These are phyloP conservation scores for Panagrolaimus sp. DNA, from an alignment of 1,140 invertebrate species.

Conservation along the genomic window DNA sequence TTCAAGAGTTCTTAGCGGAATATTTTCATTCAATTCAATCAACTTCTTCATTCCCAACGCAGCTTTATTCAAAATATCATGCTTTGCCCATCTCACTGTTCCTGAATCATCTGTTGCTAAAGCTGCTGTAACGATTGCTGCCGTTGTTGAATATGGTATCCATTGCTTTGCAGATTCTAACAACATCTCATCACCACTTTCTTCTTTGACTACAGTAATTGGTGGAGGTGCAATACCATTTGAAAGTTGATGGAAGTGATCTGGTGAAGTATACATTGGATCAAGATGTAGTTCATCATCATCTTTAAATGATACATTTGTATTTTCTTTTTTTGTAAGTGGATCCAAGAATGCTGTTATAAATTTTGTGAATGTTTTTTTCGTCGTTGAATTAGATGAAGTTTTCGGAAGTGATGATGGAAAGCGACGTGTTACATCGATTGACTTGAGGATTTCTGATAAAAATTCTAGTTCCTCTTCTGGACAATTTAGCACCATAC, in stretches of 20 bases:
- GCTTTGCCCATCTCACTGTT: not conserved
- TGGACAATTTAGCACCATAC: constrained; percentile 11
- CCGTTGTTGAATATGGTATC: not conserved
- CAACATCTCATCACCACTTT: not conserved
- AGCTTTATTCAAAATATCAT: not conserved
- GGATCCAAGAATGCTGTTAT: no score
- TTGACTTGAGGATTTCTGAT: not conserved
- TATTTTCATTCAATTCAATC: not conserved
- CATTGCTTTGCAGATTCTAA: not conserved
- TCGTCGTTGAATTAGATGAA: no score
- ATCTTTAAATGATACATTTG: not conserved
- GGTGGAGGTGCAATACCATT: not conserved
- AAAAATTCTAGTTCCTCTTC: not conserved
- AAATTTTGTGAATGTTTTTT: no score
- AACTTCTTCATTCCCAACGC: not conserved
- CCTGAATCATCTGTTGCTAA: not conserved
- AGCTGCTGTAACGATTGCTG: not conserved
- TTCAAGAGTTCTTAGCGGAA: not conserved
- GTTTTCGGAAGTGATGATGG: not conserved
- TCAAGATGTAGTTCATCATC: constrained; percentile 3
- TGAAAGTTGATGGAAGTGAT: not conserved
- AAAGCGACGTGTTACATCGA: not conserved
- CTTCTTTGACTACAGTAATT: not conserved
- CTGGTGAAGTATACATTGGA: not conserved
- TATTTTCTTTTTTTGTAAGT: no score